These are phyloP conservation scores for Nineta flava DNA, from an alignment of 2,888 invertebrate genomes.

Conservation along the genomic window DNA sequence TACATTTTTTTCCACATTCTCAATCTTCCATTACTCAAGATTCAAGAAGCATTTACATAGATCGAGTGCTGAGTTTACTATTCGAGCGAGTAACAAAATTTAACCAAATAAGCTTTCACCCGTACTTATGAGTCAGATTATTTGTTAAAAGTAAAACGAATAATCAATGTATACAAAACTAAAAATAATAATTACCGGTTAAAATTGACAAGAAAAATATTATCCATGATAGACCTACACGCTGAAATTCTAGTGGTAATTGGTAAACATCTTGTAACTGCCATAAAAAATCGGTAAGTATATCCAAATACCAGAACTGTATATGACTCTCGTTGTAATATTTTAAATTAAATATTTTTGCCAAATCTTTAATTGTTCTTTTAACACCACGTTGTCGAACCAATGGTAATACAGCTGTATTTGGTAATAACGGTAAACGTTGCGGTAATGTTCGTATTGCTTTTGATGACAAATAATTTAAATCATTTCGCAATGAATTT, in stretches of 20 bases:
- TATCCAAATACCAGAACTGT: slow-evolving; percentile 28
- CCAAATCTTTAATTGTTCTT: slow-evolving; percentile 18
- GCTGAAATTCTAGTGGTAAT: slow-evolving; percentile 22
- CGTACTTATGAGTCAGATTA: too few relatives aligned
- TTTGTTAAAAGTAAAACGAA: too few relatives aligned
- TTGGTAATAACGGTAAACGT: background rate
- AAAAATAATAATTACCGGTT: too few relatives aligned
- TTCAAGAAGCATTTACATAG: too few relatives aligned
- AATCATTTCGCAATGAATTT: too few relatives aligned
- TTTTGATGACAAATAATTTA: background rate
- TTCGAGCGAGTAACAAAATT: too few relatives aligned
- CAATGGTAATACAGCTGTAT: slow-evolving; percentile 15
- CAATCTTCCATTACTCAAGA: too few relatives aligned
- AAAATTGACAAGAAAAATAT: slow-evolving; percentile 15
- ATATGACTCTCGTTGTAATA: slow-evolving; percentile 20
- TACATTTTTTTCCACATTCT: too few relatives aligned
- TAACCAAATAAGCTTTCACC: too few relatives aligned
- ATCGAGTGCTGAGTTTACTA: too few relatives aligned
- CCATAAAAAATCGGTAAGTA: slow-evolving; percentile 26
- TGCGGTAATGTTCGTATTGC: background rate
- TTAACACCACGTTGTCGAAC: slow-evolving; percentile 22
- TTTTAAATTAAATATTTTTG: slow-evolving; percentile 19
- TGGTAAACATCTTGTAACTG: slow-evolving; percentile 24
- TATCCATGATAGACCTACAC: slow-evolving; percentile 23
- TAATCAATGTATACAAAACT: too few relatives aligned